Percentiles rank a stretch among this genome's conserved stretches.
Evolutionary conservation across 2,113 vertebrate genomes (phyloP).

Genomic region (Lucifuga dentata): DNA sequence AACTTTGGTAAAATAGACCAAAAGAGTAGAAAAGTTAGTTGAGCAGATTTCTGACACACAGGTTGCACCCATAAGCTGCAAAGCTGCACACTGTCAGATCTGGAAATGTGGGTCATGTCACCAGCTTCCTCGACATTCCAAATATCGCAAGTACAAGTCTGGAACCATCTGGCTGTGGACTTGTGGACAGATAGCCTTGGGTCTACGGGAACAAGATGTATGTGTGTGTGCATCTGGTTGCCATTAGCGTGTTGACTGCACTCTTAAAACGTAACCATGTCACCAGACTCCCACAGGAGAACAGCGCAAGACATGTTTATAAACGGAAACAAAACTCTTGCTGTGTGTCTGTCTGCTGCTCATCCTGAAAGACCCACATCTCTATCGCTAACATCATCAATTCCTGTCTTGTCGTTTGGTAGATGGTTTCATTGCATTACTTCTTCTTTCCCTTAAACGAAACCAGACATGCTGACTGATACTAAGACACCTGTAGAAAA

Average conservation of each 20-base stretch:
- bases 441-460: conserved; percentile 51
- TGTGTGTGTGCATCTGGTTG: conserved; percentile 51
- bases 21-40: too few relatives aligned
- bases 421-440: conserved; percentile 10
- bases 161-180: conserved; percentile 62
- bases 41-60: too few relatives aligned
- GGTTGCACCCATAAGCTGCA: too few relatives aligned
- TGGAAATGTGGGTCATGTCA: conserved; percentile 42
- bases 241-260: conserved; percentile 46
- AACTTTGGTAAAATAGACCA: conserved; percentile 7
- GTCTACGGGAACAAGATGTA: conserved; percentile 14
- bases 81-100: conserved; percentile 13
- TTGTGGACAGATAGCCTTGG: conserved; percentile 51
- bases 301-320: conserved; percentile 22
- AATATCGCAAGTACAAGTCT: conserved; percentile 36
- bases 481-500: conserved; percentile 17
- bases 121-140: conserved; percentile 22
- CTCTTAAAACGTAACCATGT: conserved; percentile 44
- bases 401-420: conserved; percentile 23
- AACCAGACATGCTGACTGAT: conserved; percentile 37
- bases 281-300: conserved; percentile 30
- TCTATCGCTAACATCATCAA: conserved; percentile 21
- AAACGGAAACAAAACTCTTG: conserved; percentile 28
- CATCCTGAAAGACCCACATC: conserved; percentile 33
- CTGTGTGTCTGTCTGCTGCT: conserved; percentile 14